A percentile compares a stretch with the other conserved stretches of the same genome.
These are phyloP conservation scores for Zosterops borbonicus DNA, from an alignment of 2,113 vertebrate species.

Conservation along the genomic window DNA sequence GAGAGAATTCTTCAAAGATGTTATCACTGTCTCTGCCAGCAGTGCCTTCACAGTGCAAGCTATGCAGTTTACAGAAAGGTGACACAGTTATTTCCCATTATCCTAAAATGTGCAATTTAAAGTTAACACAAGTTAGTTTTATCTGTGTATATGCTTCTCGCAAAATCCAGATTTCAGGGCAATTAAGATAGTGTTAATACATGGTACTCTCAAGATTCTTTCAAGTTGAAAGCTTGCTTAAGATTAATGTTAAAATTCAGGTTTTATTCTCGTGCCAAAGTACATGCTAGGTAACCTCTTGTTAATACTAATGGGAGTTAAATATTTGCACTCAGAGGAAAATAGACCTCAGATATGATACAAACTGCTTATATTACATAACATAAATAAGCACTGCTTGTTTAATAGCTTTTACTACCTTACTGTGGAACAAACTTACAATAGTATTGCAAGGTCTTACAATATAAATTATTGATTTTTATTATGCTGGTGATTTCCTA, in stretches of 20 bases:
- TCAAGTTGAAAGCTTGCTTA: conserved; percentile 56
- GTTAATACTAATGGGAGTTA: conserved; percentile 67
- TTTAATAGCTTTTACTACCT: background rate
- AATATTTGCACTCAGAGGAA: conserved; percentile 57
- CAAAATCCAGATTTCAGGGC: conserved; percentile 33
- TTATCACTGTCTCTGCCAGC: background rate
- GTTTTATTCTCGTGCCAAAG: conserved; percentile 54
- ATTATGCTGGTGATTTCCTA: background rate
- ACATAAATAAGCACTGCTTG: conserved; percentile 36
- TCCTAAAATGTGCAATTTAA: conserved; percentile 16
- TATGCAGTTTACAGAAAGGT: conserved; percentile 29
- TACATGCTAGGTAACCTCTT: conserved; percentile 50
- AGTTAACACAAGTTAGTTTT: background rate
- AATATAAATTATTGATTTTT: background rate
- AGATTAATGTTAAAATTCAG: conserved; percentile 67
- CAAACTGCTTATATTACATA: conserved; percentile 32
- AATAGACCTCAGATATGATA: conserved; percentile 40
- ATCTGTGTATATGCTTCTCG: conserved; percentile 4
- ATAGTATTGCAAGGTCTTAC: background rate
- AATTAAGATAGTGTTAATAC: conserved; percentile 50
- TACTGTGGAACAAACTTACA: background rate
- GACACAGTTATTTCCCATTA: conserved; percentile 41
- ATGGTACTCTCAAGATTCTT: conserved; percentile 39
- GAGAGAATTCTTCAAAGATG: conserved; percentile 22
- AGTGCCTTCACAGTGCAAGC: background rate